Conservation (phyloP, 2,888 invertebrate genomes). For the Macrosoma leucophasiata region DNA sequence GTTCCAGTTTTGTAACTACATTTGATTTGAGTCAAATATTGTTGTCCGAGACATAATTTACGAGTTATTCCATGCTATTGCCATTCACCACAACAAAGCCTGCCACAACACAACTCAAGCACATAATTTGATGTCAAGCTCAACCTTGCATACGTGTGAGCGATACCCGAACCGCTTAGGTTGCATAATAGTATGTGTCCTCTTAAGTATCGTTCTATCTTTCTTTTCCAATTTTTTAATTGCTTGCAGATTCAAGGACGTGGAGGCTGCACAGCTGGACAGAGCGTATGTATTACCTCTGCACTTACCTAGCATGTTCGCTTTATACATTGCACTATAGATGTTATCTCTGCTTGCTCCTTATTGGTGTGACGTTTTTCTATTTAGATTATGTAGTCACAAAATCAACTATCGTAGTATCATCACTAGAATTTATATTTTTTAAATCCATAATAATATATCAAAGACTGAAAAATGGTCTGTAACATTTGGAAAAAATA, state of each 20-base stretch:
- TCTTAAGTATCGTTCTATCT: slow-evolving; percentile 54
- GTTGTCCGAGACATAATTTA: too few relatives aligned
- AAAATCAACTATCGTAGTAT: too few relatives aligned
- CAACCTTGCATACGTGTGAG: slow-evolving; percentile 39
- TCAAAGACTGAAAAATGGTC: too few relatives aligned
- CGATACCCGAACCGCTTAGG: slow-evolving; percentile 47
- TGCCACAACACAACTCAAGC: slow-evolving; percentile 53
- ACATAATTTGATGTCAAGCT: slow-evolving; percentile 53
- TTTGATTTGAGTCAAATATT: too few relatives aligned
- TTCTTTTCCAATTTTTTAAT: slow-evolving; percentile 74
- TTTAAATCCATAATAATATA: too few relatives aligned
- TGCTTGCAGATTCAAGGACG: slow-evolving; percentile 90
- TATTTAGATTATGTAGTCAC: slow-evolving; percentile 1
- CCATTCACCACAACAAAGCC: slow-evolving; percentile 41
- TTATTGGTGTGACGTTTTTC: slow-evolving; percentile 31
- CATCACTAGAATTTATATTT: too few relatives aligned
- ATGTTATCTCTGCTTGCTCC: slow-evolving; percentile 31
- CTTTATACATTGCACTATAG: slow-evolving; percentile 43
- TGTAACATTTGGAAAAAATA: too few relatives aligned
- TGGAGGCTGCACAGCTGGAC: slow-evolving; percentile 86
- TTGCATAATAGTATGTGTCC: slow-evolving; percentile 46
- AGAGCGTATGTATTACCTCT: slow-evolving; percentile 85
- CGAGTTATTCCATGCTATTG: slow-evolving; percentile 45
- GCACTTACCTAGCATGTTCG: slow-evolving; percentile 45
- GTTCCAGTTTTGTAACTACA: too few relatives aligned